Percentiles rank a stretch among this genome's conserved stretches.
Conservation (phyloP, 2,888 invertebrate genomes). For the Prosopocoilus inquinatus region DNA sequence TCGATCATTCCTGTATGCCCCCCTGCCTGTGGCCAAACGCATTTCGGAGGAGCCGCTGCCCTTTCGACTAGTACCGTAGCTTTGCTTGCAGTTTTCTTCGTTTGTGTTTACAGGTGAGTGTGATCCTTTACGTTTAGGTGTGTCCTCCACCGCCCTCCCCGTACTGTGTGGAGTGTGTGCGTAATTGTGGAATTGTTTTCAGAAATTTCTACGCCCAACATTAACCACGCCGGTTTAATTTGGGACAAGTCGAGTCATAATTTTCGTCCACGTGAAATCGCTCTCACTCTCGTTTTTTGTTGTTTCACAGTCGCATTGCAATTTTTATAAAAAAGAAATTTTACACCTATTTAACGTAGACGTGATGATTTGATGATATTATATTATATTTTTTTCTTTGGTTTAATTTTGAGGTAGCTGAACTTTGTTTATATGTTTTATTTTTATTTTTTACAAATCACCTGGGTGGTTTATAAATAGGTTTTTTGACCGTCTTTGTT, state of each 20-base stretch:
- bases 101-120: slow-evolving; percentile 13
- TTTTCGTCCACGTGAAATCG: too few species aligned
- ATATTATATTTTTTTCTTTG: too few species aligned
- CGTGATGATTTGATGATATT: too few species aligned
- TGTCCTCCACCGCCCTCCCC: neutral
- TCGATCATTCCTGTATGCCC: slow-evolving; percentile 90
- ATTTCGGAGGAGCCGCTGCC: slow-evolving; percentile 59
- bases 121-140: neutral
- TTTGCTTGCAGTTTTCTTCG: slow-evolving; percentile 17
- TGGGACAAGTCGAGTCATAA: slow-evolving; percentile 32
- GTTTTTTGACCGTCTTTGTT: too few species aligned
- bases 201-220: slow-evolving; percentile 71
- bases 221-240: slow-evolving; percentile 66
- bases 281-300: too few species aligned
- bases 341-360: too few species aligned
- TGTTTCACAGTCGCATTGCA: too few species aligned
- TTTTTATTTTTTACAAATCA: too few species aligned
- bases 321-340: too few species aligned
- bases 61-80: slow-evolving; percentile 54
- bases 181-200: slow-evolving; percentile 38
- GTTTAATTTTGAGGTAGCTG: too few species aligned
- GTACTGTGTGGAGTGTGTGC: slow-evolving; percentile 1
- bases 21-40: slow-evolving; percentile 79
- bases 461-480: too few species aligned
- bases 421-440: too few species aligned